Conservation (phyloP, 2,888 invertebrate species). For the Epirrhoe tristata region DNA sequence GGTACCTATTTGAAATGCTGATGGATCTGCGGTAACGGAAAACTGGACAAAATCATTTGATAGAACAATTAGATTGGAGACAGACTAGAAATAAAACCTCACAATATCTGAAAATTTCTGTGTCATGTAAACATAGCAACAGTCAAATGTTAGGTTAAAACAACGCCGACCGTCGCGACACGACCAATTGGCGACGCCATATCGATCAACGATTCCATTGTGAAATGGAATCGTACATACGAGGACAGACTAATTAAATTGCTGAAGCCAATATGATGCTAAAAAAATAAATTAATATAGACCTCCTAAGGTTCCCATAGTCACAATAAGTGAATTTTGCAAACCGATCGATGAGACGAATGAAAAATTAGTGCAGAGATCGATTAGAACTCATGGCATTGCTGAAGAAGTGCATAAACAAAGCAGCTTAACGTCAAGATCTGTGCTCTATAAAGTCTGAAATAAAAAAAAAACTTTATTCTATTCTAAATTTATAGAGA, state of each 20-base stretch:
- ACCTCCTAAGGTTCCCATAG: background rate
- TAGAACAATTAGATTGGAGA: too few species aligned
- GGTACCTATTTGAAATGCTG: background rate
- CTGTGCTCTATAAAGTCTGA: background rate
- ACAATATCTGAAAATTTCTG: constrained; percentile 13
- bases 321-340: background rate
- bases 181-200: constrained; percentile 72
- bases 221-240: constrained; percentile 63
- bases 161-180: constrained; percentile 57
- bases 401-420: too few species aligned
- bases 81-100: too few species aligned
- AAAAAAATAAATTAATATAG: constrained; percentile 3
- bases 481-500: background rate
- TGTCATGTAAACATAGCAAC: constrained; percentile 55
- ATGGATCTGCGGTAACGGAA: constrained; percentile 1
- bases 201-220: constrained; percentile 71
- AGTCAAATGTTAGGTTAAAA: constrained; percentile 55
- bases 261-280: constrained; percentile 22
- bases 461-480: too few species aligned
- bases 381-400: too few species aligned
- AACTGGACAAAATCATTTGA: background rate
- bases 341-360: background rate
- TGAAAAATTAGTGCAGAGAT: background rate
- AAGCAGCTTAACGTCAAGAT: too few species aligned
- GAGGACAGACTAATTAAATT: constrained; percentile 49